Base-by-base conservation (phyloP, 2,888 invertebrate genomes). In the Erynnis tages region DNA sequence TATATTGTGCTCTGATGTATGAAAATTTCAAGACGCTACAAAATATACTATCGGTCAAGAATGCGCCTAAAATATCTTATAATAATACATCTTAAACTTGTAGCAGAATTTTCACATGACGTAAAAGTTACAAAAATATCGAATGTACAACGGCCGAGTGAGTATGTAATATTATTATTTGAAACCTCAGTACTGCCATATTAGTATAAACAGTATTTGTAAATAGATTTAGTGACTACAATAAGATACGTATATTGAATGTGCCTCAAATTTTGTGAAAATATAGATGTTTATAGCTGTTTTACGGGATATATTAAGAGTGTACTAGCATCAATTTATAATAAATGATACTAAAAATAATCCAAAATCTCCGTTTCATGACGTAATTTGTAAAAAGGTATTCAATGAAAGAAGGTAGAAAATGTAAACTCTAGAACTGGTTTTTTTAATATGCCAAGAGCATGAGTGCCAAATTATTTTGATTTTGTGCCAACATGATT, bases 141-240 rank as follows among this genome's bases (percentile, higher is more conserved):
- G 65, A 61, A 61, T 59, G 50, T 69, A 62, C 64, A 65, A 55
- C 56, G 55, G 53, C 46, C 53, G 52, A 53, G 58, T 59, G 56
- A 56, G 54, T 66, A 65, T 60, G 54, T 66, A 66, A 56, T 59
- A 65, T 58, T 21, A 21, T 71, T 71, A 67, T 71, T 74, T 69
- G 65, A 74, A 79, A 83, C 83, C 86, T 87, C 84, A 79, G 62
- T 72, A 86, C 86, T 89, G 89, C 89, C 89, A 89, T 89, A 89
- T 73, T 88, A 89, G 82, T 45, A 79, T 65, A 73, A 65, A 73
- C 60, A 70, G 54, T 71, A 58, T 68, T 66, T 85, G 83, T 86
- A 86, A 70, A 81, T 81, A 68, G 61, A 70, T 63, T 14, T 19
- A 19, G 27, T 19, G 8, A 27, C 14, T 32, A 19, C 56, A 67